Base-by-base conservation (phyloP, 2,113 vertebrate genomes). In the Neoarius graeffei region DNA sequence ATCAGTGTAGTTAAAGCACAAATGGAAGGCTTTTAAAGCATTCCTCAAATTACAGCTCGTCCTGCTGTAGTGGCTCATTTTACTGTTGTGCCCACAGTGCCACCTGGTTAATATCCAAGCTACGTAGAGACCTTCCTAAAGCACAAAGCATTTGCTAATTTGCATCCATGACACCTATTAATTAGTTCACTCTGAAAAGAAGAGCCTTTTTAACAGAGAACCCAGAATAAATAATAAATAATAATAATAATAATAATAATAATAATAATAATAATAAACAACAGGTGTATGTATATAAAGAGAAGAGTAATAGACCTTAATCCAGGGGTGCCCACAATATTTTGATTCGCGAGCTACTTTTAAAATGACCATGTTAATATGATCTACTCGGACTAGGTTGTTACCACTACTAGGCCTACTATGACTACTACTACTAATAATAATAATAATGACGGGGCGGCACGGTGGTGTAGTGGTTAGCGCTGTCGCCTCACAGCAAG, bases 91-190 rank as follows among this genome's bases (percentile, higher is more conserved):
- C 64, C 13, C 48, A 77, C 42, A 80, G 52, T 60, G 62, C 80
- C 86, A 90, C 89, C 73, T 74, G 73, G 73, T 88, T 88, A 71
- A 84, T 84, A 85, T 81, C 84, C n/a, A 84, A 77, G 84, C 35
- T 74, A n/a, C n/a, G n/a, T n/a, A 85, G 87, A 84, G 62, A 60
- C 64, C 66, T 66, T 90, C 82, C 59, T 67, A 17, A 69, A 76
- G 77, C 83, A 82, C 79, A 81, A 82, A 73, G 71, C 15, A 11
- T 79, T 62, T 27, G 54, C 62, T 90, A 30, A 84, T 88, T 84
- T 90, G 84, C 23, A 84, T 64, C 42, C 27, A 81, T 73, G 6
- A 14, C 17, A 86, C 64, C 60, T 64, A 88, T 90, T 84, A 89
- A 90, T 90, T 84, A 87, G 66, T 82, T 66, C 71, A 64, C 35